phyloP scores from a whole-genome alignment of 2,113 vertebrate species.

The Sinocyclocheilus grahami region DNA sequence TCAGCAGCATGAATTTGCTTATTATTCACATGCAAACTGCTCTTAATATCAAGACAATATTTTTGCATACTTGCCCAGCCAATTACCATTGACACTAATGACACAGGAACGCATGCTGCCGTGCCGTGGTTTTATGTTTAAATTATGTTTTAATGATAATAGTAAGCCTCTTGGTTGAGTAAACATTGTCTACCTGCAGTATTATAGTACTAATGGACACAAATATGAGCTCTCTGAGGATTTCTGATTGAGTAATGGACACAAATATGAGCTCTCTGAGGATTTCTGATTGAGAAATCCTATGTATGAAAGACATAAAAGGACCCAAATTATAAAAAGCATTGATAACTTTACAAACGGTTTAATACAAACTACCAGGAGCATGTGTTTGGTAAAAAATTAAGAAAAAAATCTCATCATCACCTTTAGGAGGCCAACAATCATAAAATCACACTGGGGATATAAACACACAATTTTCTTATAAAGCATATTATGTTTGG shows the following conservation, averaged over 20 bases:
- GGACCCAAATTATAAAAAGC: not conserved
- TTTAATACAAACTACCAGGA: not conserved
- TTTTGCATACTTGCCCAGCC: slow-evolving; percentile 48
- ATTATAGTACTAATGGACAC: slow-evolving; percentile 19
- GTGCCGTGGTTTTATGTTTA: slow-evolving; percentile 12
- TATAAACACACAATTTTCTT: not conserved
- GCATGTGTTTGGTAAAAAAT: no score
- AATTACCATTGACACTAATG: slow-evolving; percentile 44
- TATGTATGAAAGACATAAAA: not conserved
- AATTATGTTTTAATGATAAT: slow-evolving; percentile 41
- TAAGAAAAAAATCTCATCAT: not conserved
- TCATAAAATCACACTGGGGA: no score
- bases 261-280: slow-evolving; percentile 10
- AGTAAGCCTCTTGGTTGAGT: slow-evolving; percentile 40
- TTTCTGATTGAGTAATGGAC: slow-evolving; percentile 24
- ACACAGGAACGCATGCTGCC: slow-evolving; percentile 28
- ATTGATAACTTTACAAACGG: not conserved
- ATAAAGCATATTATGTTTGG: not conserved
- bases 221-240: not conserved
- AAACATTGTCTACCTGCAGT: slow-evolving; percentile 44
- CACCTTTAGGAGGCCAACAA: no score
- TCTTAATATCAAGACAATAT: slow-evolving; percentile 45
- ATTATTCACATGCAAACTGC: slow-evolving; percentile 43
- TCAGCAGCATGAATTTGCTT: slow-evolving; percentile 27
- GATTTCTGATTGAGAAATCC: slow-evolving; percentile 1